Percentiles rank a stretch among this genome's conserved stretches.
Evolutionary conservation across 37 sponge, comb jelly and placozoan genomes (phyloP).

Genomic region (Cladorhizidae sp.): DNA sequence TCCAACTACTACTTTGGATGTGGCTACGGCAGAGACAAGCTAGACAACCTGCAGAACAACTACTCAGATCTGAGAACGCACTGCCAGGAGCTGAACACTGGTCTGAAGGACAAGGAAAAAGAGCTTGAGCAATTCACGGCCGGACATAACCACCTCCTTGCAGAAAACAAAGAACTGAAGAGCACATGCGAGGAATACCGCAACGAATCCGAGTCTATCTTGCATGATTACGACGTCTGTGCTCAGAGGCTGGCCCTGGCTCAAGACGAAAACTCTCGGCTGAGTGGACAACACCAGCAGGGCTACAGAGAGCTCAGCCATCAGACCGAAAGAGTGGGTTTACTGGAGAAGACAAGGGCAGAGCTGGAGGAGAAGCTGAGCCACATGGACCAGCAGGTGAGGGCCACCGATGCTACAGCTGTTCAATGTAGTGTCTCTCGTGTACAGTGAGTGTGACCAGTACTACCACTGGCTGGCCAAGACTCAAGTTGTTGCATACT

Average conservation of each 20-base stretch:
- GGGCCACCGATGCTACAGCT: not conserved
- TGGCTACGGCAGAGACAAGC: not conserved
- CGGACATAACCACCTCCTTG: not conserved
- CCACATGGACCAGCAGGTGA: conserved; percentile 49
- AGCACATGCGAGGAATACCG: conserved; percentile 9
- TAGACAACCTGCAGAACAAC: not conserved
- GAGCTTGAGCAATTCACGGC: not conserved
- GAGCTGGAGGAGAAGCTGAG: conserved; percentile 5
- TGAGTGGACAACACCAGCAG: not conserved
- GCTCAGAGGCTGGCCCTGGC: not conserved
- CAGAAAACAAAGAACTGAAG: conserved; percentile 15
- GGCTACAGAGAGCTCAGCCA: not conserved
- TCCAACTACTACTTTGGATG: not conserved
- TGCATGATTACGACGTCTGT: conserved; percentile 9
- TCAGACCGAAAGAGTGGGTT: conserved; percentile 9
- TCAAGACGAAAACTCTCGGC: not conserved
- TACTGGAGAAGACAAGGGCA: conserved; percentile 12
- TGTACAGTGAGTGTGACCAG: no score
- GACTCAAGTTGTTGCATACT: no score
- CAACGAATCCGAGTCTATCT: conserved; percentile 36
- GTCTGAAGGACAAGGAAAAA: not conserved
- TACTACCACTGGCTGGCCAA: no score
- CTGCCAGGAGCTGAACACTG: not conserved
- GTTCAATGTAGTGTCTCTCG: no score
- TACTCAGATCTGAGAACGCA: not conserved